Percentiles rank a stretch among this genome's conserved stretches.
phyloP scores from a whole-genome alignment of 2,888 invertebrate genomes.

The Chelonus formosanus region DNA sequence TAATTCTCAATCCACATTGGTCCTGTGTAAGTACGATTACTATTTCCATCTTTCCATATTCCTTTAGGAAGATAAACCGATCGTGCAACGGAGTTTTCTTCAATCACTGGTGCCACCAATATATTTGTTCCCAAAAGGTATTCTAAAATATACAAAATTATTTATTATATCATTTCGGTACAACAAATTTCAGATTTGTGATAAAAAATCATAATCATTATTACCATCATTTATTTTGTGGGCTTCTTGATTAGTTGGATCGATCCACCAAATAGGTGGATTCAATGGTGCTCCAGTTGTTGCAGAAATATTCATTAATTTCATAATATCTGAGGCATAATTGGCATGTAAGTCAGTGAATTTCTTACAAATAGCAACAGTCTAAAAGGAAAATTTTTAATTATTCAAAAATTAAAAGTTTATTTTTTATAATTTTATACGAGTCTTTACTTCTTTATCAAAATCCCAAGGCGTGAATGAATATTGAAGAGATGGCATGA shows the following conservation, averaged over 20 bases:
- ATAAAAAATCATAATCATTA: background rate
- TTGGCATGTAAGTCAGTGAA: slow-evolving; percentile 74
- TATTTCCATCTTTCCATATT: slow-evolving; percentile 73
- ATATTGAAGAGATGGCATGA: slow-evolving; percentile 82
- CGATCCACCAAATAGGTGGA: slow-evolving; percentile 87
- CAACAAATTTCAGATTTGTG: slow-evolving; percentile 8
- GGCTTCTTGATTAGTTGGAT: slow-evolving; percentile 73
- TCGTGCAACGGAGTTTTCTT: slow-evolving; percentile 70
- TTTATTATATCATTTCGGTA: background rate
- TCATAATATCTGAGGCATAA: slow-evolving; percentile 70
- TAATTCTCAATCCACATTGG: slow-evolving; percentile 73
- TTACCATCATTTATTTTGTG: slow-evolving; percentile 64
- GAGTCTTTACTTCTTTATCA: slow-evolving; percentile 64
- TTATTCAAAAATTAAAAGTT: background rate
- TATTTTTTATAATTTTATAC: too few species aligned
- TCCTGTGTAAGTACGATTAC: slow-evolving; percentile 66
- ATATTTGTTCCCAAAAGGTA: slow-evolving; percentile 81
- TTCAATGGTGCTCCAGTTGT: slow-evolving; percentile 76
- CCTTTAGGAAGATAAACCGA: slow-evolving; percentile 82
- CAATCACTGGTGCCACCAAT: slow-evolving; percentile 80
- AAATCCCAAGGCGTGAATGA: slow-evolving; percentile 84
- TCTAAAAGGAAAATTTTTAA: slow-evolving; percentile 61
- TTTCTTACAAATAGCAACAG: slow-evolving; percentile 71
- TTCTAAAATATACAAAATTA: slow-evolving; percentile 67
- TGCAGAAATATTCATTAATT: slow-evolving; percentile 71